Percentiles rank a stretch among this genome's conserved stretches.
phyloP scores from a whole-genome alignment of 2,113 vertebrate species.

The Proteles cristata region DNA sequence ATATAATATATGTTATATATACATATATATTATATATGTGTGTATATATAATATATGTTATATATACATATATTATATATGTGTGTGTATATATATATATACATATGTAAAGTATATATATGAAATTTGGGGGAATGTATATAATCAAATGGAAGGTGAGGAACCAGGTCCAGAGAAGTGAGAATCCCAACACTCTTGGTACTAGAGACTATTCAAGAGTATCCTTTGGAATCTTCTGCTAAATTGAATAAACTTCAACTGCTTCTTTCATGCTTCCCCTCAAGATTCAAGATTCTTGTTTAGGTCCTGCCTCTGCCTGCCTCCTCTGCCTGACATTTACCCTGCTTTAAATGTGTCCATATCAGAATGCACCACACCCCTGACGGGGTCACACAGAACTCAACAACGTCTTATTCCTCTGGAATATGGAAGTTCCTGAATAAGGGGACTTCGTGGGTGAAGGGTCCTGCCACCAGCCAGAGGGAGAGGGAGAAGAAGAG shows the following conservation, averaged over 20 bases:
- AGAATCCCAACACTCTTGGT: not conserved
- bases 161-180: not conserved
- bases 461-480: rapidly evolving
- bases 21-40: too few species aligned
- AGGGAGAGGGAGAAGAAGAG: not conserved
- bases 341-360: not conserved
- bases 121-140: not conserved
- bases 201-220: not conserved
- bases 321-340: not conserved
- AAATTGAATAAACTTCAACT: not conserved
- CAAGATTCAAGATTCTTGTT: not conserved
- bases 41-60: too few species aligned
- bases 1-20: too few species aligned
- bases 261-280: not conserved
- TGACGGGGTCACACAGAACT: not conserved
- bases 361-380: not conserved
- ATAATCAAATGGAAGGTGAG: not conserved
- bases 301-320: rapidly evolving
- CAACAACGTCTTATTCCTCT: not conserved
- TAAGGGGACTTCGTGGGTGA: rapidly evolving
- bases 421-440: not conserved
- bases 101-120: too few species aligned
- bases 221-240: not conserved
- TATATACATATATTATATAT: too few species aligned
- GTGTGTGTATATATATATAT: too few species aligned